These are phyloP conservation scores for Thalpophila matura DNA, from an alignment of 2,888 invertebrate genomes.

Conservation along the genomic window DNA sequence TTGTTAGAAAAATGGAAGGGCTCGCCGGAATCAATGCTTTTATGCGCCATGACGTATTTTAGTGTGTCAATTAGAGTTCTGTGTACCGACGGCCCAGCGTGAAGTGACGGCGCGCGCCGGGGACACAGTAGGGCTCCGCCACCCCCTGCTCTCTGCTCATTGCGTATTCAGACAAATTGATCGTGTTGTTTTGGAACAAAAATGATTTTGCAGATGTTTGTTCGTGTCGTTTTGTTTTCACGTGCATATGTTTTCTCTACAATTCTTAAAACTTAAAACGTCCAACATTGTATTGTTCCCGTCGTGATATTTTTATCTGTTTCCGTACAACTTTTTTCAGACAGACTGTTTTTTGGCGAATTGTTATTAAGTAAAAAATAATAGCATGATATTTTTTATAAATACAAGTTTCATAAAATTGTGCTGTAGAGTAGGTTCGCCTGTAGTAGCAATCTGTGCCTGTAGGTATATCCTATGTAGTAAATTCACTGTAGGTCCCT, in stretches of 20 bases:
- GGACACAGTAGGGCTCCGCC: constrained; percentile 62
- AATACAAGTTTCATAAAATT: background rate
- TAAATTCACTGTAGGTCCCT: too few relatives aligned
- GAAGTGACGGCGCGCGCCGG: constrained; percentile 77
- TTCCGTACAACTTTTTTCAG: constrained; percentile 3
- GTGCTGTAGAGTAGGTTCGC: too few relatives aligned
- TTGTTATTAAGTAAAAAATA: background rate
- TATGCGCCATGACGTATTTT: constrained; percentile 82
- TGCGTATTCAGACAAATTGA: constrained; percentile 80
- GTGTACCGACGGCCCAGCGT: constrained; percentile 86
- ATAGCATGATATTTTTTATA: background rate
- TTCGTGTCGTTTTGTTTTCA: constrained; percentile 63
- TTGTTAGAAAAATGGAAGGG: constrained; percentile 68
- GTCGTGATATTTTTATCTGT: constrained; percentile 49
- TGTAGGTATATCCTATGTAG: too few relatives aligned
- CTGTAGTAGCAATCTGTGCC: too few relatives aligned
- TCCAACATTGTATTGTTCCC: constrained; percentile 37
- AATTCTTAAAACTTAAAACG: constrained; percentile 42
- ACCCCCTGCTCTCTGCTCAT: constrained; percentile 69
- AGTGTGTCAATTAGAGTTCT: constrained; percentile 90
- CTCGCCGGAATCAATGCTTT: constrained; percentile 71
- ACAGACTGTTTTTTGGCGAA: background rate
- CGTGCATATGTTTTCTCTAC: constrained; percentile 62
- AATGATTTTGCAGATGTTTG: constrained; percentile 73
- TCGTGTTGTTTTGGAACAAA: constrained; percentile 77